Conservation (phyloP, 2,113 vertebrate genomes). For the Charadrius vociferus region DNA sequence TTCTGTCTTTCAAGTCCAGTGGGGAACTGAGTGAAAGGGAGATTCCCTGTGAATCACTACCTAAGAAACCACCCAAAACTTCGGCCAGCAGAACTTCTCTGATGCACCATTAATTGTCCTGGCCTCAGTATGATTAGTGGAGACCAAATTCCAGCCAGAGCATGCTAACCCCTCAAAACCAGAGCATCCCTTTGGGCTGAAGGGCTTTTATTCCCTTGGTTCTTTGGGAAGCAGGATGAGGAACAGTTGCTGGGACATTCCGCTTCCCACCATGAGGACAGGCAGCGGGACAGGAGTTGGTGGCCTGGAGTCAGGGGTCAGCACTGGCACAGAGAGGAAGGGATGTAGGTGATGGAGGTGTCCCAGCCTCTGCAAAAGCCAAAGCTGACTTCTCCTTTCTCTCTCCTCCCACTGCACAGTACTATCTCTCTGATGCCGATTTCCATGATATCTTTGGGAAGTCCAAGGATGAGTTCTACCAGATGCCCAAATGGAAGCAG, state of each 20-base stretch:
- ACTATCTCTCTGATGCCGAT: constrained; percentile 83
- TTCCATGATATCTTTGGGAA: constrained; percentile 86
- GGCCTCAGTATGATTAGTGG: neutral
- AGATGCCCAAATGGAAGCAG: constrained; percentile 90
- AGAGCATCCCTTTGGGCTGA: neutral
- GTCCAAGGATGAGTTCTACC: constrained; percentile 81
- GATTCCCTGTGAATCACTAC: neutral
- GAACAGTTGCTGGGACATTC: neutral
- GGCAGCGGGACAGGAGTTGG: neutral
- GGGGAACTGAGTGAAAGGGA: fast-evolving
- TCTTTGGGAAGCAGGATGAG: neutral
- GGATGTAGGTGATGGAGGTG: neutral
- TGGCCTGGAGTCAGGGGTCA: neutral
- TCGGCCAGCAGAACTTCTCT: neutral
- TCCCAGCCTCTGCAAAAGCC: neutral
- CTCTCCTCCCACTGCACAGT: constrained; percentile 74
- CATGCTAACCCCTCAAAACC: neutral
- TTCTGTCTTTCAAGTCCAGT: neutral
- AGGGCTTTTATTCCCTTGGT: neutral
- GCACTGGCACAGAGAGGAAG: neutral
- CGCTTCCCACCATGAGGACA: neutral
- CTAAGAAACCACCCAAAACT: neutral
- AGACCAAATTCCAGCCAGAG: neutral
- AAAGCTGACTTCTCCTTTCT: neutral
- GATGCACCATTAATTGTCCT: neutral